phyloP scores from a whole-genome alignment of 2,113 vertebrate genomes.

The Upupa epops region DNA sequence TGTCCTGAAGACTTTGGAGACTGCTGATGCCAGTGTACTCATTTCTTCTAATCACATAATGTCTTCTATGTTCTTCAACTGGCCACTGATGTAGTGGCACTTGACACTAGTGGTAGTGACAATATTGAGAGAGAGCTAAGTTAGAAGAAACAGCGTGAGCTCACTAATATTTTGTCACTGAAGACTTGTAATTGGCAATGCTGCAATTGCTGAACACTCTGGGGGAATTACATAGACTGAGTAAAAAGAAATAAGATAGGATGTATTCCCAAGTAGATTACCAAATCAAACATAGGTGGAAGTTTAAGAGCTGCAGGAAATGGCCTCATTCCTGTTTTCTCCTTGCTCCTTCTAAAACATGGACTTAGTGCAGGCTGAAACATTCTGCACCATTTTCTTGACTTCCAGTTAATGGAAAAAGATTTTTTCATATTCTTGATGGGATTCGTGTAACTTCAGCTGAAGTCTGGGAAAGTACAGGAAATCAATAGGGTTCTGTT shows the following conservation, averaged over 20 bases:
- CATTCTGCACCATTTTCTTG: not conserved
- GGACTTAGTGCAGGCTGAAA: not conserved
- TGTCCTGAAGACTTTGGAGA: not conserved
- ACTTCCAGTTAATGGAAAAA: not conserved
- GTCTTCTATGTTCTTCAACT: not conserved
- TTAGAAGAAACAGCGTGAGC: not conserved
- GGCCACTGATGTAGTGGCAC: not conserved
- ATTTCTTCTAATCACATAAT: accelerated
- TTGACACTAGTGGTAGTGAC: not conserved
- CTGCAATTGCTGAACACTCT: not conserved
- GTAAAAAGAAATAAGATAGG: not conserved
- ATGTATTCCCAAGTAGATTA: not conserved
- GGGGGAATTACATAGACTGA: not conserved
- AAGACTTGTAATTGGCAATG: not conserved
- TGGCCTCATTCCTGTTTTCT: not conserved
- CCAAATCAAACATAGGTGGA: not conserved
- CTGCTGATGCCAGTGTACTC: not conserved
- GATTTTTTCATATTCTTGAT: not conserved
- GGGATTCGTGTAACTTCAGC: not conserved
- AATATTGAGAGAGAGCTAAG: not conserved
- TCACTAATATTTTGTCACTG: not conserved
- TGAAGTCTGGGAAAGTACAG: not conserved
- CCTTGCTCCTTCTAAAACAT: not conserved
- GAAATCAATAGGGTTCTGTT: not conserved
- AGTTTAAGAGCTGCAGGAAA: not conserved